Conservation (phyloP, 30 jellyfish, hydroid and myxozoan species). For the Hydra vulgaris region DNA sequence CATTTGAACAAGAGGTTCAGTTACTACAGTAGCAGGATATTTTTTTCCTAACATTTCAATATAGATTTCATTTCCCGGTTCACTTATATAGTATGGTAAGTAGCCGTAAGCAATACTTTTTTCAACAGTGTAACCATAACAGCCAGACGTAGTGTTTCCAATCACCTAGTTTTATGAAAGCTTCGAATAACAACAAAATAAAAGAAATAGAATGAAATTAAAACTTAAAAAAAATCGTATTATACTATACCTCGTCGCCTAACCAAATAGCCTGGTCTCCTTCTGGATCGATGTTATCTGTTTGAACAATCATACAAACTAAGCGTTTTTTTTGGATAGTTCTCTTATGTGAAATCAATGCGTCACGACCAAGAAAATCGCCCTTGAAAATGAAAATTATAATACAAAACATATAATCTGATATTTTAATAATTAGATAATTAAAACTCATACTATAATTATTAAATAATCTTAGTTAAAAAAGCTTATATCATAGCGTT, state of each 20-base stretch:
- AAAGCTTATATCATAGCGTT: no score
- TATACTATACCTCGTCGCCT: constrained; percentile 58
- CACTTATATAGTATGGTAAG: constrained; percentile 65
- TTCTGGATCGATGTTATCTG: constrained; percentile 93
- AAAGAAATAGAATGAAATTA: neutral
- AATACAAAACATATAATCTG: no score
- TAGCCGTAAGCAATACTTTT: constrained; percentile 92
- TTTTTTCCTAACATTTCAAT: constrained; percentile 77
- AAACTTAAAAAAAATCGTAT: neutral
- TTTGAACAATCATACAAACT: constrained; percentile 73
- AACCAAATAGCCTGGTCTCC: constrained; percentile 94
- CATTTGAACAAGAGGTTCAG: constrained; percentile 88
- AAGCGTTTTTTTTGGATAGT: constrained; percentile 46
- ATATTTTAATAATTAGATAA: neutral
- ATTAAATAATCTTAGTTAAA: no score
- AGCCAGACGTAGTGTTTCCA: constrained; percentile 97
- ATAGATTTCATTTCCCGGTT: constrained; percentile 71
- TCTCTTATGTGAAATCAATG: constrained; percentile 40
- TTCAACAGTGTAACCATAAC: constrained; percentile 78
- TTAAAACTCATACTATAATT: no score
- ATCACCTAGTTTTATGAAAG: constrained; percentile 43
- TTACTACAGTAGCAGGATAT: constrained; percentile 71
- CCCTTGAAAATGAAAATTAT: constrained; percentile 38
- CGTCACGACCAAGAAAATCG: constrained; percentile 91
- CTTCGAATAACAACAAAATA: neutral